Base-by-base conservation (phyloP, 1,140 invertebrate genomes). In the Holotrichia oblita region DNA sequence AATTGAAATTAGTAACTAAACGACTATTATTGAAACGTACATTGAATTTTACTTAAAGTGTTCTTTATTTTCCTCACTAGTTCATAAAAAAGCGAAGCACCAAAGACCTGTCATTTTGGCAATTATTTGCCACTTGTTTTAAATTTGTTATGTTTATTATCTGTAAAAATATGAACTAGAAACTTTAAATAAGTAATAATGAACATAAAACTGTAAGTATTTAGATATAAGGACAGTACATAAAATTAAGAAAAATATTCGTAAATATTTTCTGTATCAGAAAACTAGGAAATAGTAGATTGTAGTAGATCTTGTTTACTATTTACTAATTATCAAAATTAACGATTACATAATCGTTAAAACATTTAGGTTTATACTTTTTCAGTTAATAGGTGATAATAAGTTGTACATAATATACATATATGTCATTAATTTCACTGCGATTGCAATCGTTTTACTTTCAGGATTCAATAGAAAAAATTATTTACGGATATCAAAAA, bases 61-160 rank as follows among this genome's bases (percentile, higher is more conserved):
- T 69, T 69, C 61, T 34, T 69, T 69, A 69, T 69, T 10, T 69
- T 22, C 7, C 20, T 10, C 61, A 27, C 61, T 69, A 69, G 61
- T 69, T 69, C 61, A 69, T 69, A 22, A 69, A 69, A 69, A 69
- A 69, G 44, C 44, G n/a, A 27, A 69, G 9, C 61, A 69, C 61
- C 61, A 69, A 69, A 69, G 61, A 69, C 12, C 8, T 69, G 12
- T 69, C 48, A 27, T 22, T 69, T 69, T 69, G 61, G 61, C 61
- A 69, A 69, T 27, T 69, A 20, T 69, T 69, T 69, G 61, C 61
- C 61, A 69, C 61, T 69, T 69, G 61, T 69, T 69, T 69, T 69
- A 69, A 69, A 69, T 12, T 69, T 69, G 2, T 69, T 22, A 27
- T 22, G 9, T 69, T 27, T 69, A 69, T 34, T 69, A 55, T 8